Evolutionary conservation across 2,113 vertebrate genomes (phyloP), one percentile per base, ranked within the genome.

Genomic region (Paradisaea rubra): DNA sequence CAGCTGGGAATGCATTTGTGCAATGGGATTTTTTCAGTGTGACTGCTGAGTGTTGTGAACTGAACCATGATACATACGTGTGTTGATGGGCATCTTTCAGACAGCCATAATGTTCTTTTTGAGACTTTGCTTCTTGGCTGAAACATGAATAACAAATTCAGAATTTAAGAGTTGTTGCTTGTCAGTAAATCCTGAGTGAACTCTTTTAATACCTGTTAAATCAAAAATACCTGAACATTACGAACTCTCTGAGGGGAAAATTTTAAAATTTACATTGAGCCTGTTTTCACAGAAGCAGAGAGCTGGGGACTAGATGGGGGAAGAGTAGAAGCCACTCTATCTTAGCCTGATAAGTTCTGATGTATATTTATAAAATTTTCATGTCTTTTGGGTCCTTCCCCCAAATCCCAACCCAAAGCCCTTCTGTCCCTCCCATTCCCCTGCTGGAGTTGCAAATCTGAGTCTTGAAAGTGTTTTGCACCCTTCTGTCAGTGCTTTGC

Each of bases 231-330:
- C 9, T 77, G 22, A 79, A 60, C 2, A 3, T 39, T 65, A 2
- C 3, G 16, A 20, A 47, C 5, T 56, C 37, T 39, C 5, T 19
- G 4, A 59, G 24, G 12, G 16, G 1, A 39, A 22, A 42, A 3
- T 2, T 19, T 7, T 20, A 3, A 15, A 24, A 49, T 28, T 56
- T 61, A 35, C 4, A 3, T n/a, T 73, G 47, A 73, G 1, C 18
- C 82, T 72, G 11, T 81, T 76, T 79, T 63, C 7, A 6, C 11
- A 19, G 70, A 41, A 41, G 22, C 53, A 49, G 61, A 0, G 2
- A 7, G 4, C 5, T 4, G 6, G 1, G 3, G 7, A 15, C 24
- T 31, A 7, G 6, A 4, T 27, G 11, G 4, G 5, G 7, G 8
- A 4, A 54, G 11, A 92, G 18, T 3, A 66, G 42, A 65, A 54